Percentiles rank a stretch among this genome's conserved stretches.
Conservation (phyloP, 2,113 vertebrate genomes). For the Cyprinus carpio region DNA sequence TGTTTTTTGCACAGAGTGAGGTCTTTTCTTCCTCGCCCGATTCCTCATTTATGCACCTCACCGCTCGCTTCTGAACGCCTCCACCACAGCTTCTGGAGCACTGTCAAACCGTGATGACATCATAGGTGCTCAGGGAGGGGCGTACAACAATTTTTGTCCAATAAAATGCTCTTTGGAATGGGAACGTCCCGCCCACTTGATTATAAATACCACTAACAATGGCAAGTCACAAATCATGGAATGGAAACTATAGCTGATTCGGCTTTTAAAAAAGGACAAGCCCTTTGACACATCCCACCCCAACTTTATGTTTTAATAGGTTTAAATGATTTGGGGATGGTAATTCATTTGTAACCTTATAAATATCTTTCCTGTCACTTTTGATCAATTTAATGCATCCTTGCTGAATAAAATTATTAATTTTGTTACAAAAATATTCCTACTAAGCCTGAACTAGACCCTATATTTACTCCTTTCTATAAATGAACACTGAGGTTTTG, state of each 20-base stretch:
- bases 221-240: not conserved
- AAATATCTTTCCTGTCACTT: not conserved
- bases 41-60: conserved; percentile 65
- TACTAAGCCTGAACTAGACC: not conserved
- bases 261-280: too few relatives aligned
- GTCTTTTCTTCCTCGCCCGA: conserved; percentile 61
- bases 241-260: not conserved
- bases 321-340: not conserved
- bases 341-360: not conserved
- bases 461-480: not conserved
- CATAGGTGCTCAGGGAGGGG: not conserved
- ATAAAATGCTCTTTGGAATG: not conserved
- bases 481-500: not conserved
- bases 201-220: not conserved
- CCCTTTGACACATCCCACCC: not conserved
- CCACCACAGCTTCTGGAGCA: conserved; percentile 74
- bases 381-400: too few relatives aligned
- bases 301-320: not conserved
- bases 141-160: not conserved
- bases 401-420: not conserved
- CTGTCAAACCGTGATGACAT: conserved; percentile 53
- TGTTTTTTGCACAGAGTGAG: conserved; percentile 67
- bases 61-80: conserved; percentile 69
- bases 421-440: not conserved
- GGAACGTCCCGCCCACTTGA: not conserved